Base-by-base conservation (phyloP, 2,797 vertebrate genomes). In the Channa striata region DNA sequence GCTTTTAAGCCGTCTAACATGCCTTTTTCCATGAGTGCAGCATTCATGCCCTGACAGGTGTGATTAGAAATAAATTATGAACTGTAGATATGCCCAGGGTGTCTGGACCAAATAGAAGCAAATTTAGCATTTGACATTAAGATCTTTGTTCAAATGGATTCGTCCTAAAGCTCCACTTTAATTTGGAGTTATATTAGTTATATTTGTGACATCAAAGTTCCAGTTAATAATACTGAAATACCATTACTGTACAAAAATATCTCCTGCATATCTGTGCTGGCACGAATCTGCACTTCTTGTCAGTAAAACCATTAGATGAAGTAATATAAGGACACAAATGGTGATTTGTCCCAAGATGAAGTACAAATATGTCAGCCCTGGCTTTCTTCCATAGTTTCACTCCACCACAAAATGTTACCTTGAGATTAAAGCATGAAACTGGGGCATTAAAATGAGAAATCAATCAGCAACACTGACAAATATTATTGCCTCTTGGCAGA, bases 381-480 rank as follows among this genome's bases (percentile, higher is more conserved):
- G 77, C 77, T 73, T 62, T 49, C 39, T 7, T 81, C 64, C 73
- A 86, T 57, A 34, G 51, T 67, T 63, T 75, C 63, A 75, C 65
- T 74, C 43, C 34, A 39, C 58, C 62, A 64, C 53, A 59, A 81
- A 78, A 78, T 64, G 65, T 82, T 84, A 83, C 73, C 79, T 83
- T 86, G 75, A 87, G 82, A 90, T 84, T 68, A 78, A 74, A 36
- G 50, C 42, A 62, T 65, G 54, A 70, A 84, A 71, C 76, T 25
- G 53, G 19, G 72, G 56, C 77, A 73, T 86, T 87, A 74, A 86
- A 86, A 84, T 74, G 61, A 83, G 76, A 67, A 78, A 81, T 90
- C 60, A 80, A 87, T 88, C 84, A 81, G 60, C 69, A 65, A 42
- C 40, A 44, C 62, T 78, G 77, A 77, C 78, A 83, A 83, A 89